Percentiles rank a stretch among this genome's conserved stretches.
Conservation (phyloP, 1,140 invertebrate genomes). For the Macrotrachela quadricornifera region DNA sequence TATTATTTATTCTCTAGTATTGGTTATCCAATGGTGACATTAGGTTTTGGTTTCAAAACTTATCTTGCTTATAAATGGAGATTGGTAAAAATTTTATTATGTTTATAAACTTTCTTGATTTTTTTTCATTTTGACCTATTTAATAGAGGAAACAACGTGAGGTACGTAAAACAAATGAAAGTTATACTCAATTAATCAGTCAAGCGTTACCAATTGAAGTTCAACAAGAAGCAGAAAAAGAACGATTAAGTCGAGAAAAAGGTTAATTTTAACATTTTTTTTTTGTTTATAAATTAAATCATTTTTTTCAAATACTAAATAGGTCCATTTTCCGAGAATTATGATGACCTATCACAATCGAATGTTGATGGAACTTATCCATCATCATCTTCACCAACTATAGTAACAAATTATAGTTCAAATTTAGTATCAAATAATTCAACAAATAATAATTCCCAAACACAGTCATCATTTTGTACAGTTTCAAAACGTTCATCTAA, state of each 20-base stretch:
- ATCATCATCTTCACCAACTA: neutral
- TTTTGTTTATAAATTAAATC: too few species aligned
- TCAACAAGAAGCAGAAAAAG: slow-evolving; percentile 4
- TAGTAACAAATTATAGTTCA: neutral
- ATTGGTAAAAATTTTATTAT: slow-evolving; percentile 23
- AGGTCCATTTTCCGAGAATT: neutral
- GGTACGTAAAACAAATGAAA: slow-evolving; percentile 80
- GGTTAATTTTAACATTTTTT: neutral
- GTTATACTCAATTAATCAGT: slow-evolving; percentile 71
- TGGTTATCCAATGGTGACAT: slow-evolving; percentile 85
- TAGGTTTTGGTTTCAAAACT: slow-evolving; percentile 87
- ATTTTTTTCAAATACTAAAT: too few species aligned
- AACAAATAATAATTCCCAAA: neutral
- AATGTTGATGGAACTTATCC: neutral
- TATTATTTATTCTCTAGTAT: slow-evolving; percentile 40
- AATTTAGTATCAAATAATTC: neutral
- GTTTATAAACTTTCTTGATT: slow-evolving; percentile 11
- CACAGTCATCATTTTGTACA: neutral
- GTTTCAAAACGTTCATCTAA: too few species aligned
- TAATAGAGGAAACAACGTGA: slow-evolving; percentile 55
- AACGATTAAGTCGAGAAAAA: neutral
- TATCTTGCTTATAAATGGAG: slow-evolving; percentile 74
- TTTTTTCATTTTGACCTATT: too few species aligned
- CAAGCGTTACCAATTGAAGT: slow-evolving; percentile 52
- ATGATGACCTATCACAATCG: neutral